Conservation (phyloP, 2,888 invertebrate genomes). For the Eupsilia transversa region DNA sequence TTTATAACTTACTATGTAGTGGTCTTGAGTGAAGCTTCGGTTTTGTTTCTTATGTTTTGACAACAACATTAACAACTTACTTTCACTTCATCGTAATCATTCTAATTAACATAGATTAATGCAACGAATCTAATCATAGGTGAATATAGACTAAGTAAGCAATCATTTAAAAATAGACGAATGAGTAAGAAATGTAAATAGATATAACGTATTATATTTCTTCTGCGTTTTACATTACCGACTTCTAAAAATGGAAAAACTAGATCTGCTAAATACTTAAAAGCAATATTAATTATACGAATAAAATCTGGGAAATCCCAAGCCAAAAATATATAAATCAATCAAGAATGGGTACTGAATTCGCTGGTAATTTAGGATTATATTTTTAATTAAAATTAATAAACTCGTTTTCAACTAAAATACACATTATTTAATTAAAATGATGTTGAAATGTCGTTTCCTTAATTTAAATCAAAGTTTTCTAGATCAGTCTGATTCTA, state of each 20-base stretch:
- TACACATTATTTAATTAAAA: neutral
- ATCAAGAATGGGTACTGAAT: no score
- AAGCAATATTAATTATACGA: neutral
- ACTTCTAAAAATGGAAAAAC: neutral
- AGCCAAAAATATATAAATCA: neutral
- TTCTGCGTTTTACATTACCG: neutral
- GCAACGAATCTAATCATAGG: neutral
- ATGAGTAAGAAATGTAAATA: neutral
- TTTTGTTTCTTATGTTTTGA: neutral
- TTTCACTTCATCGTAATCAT: slow-evolving; percentile 31
- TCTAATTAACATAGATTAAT: neutral
- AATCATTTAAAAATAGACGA: slow-evolving; percentile 2
- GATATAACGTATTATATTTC: neutral
- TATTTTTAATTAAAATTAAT: neutral
- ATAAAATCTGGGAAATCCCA: neutral
- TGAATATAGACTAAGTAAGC: no score
- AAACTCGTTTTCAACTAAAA: slow-evolving; percentile 5
- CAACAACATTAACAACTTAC: slow-evolving; percentile 8
- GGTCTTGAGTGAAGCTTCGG: neutral
- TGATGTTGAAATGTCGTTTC: slow-evolving; percentile 24
- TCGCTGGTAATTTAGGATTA: neutral
- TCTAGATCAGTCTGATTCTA: neutral
- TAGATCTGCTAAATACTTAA: neutral
- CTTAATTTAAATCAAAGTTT: slow-evolving; percentile 21
- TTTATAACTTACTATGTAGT: neutral